phyloP scores from a whole-genome alignment of 2,113 vertebrate genomes.

The Rhinopithecus roxellana region DNA sequence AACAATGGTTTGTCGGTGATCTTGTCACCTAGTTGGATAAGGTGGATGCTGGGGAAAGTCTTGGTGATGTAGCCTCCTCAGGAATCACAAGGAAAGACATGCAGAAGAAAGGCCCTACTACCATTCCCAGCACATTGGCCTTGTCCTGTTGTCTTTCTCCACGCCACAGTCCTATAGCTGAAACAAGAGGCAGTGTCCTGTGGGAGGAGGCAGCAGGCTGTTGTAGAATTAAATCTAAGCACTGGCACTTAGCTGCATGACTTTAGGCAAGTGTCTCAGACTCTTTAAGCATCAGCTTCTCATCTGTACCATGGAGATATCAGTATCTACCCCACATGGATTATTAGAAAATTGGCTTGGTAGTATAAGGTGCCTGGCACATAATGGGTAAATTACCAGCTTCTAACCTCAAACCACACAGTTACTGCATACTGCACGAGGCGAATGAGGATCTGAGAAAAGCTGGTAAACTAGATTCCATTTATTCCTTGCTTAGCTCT shows the following conservation, averaged over 20 bases:
- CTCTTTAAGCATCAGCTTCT: background rate
- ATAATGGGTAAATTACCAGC: background rate
- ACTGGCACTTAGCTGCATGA: background rate
- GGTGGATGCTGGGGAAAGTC: background rate
- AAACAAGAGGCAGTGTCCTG: background rate
- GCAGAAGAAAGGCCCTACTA: background rate
- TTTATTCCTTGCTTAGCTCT: background rate
- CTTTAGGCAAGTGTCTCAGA: background rate
- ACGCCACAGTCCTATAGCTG: accelerated
- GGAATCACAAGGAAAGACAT: background rate
- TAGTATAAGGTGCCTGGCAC: background rate
- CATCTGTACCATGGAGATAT: background rate
- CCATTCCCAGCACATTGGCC: background rate
- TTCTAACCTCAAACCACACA: background rate
- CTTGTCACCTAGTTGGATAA: background rate
- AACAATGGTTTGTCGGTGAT: background rate
- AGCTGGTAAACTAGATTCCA: background rate
- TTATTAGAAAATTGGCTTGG: background rate
- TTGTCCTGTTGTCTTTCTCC: background rate
- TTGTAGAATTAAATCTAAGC: background rate
- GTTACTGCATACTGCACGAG: accelerated
- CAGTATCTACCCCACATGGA: background rate
- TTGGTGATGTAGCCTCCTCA: background rate
- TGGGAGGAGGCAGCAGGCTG: background rate
- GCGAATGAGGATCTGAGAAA: background rate